Evolutionary conservation across 2,113 vertebrate genomes (phyloP), one percentile per base, ranked within the genome.

Genomic region (Poecile atricapillus): DNA sequence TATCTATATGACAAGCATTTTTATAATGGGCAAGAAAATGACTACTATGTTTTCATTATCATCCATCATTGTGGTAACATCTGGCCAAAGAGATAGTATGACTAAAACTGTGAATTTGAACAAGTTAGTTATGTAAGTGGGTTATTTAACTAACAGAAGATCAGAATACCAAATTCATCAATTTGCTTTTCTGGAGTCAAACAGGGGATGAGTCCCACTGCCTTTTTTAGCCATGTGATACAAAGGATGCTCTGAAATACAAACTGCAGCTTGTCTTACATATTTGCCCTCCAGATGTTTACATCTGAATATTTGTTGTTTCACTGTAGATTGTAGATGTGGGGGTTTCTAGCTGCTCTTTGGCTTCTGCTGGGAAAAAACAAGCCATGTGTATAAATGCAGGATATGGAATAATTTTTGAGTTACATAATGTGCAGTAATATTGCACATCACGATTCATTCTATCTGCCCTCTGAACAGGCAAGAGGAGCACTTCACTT

Each of bases 91-190:
- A 95, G 62, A 52, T 59, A 74, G n/a, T 39, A 55, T 74, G 71
- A 75, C 65, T 96, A 79, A 75, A 89, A 69, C n/a, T 27, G 35
- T 76, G 73, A 82, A 84, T 96, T 46, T 83, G 69, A 87, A 58
- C 43, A 83, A 82, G 37, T 89, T 84, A 68, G 78, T 94, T 92
- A 87, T 67, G 22, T 93, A 93, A 93, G 89, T 53, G 70, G 25
- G 47, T 94, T 93, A 92, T 93, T 97, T 92, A 94, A 82, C 87
- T 71, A 73, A 24, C 69, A 78, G 62, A 90, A 59, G 33, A 70
- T 87, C 49, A 33, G 41, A 83, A 37, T 35, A 83, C 41, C 44
- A 55, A 79, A 92, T 60, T 90, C 1, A 5, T 90, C 87, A 85
- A 65, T 80, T 70, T 78, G 55, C 49, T 87, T 90, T 59, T 64